phyloP scores from a whole-genome alignment of 2,797 vertebrate genomes.

The Alosa sapidissima region DNA sequence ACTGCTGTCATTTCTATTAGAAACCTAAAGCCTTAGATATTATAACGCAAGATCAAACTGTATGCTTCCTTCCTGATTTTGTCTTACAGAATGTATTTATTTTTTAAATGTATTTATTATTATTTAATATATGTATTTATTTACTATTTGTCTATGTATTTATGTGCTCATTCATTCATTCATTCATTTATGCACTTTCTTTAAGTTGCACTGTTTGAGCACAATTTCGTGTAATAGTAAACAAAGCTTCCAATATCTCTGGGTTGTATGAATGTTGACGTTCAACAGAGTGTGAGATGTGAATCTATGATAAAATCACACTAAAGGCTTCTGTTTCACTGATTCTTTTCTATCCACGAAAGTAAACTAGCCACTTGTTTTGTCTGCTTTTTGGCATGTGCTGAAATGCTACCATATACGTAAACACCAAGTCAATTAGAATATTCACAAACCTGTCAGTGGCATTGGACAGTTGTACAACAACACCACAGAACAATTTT shows the following conservation, averaged over 20 bases:
- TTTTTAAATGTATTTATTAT: too few species aligned
- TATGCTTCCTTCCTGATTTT: neutral
- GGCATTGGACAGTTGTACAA: neutral
- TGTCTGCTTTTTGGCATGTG: slow-evolving; percentile 3
- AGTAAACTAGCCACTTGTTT: neutral
- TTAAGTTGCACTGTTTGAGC: neutral
- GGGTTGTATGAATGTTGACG: neutral
- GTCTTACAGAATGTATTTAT: neutral
- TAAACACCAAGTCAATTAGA: neutral
- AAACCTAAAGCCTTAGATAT: slow-evolving; percentile 73
- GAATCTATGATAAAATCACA: neutral
- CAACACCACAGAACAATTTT: neutral
- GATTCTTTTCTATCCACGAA: neutral
- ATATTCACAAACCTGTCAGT: neutral
- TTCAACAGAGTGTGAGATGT: neutral
- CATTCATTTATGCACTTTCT: neutral
- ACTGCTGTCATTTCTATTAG: slow-evolving; percentile 62
- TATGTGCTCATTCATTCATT: neutral
- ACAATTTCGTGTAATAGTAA: neutral
- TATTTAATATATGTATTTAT: too few species aligned
- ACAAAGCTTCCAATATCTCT: neutral
- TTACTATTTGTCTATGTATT: too few species aligned
- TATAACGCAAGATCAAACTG: neutral
- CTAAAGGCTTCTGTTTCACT: neutral
- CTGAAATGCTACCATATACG: neutral